Evolutionary conservation across 2,888 invertebrate species (phyloP), one percentile per base, ranked within the genome.

Genomic region (Cosmia trapezina): DNA sequence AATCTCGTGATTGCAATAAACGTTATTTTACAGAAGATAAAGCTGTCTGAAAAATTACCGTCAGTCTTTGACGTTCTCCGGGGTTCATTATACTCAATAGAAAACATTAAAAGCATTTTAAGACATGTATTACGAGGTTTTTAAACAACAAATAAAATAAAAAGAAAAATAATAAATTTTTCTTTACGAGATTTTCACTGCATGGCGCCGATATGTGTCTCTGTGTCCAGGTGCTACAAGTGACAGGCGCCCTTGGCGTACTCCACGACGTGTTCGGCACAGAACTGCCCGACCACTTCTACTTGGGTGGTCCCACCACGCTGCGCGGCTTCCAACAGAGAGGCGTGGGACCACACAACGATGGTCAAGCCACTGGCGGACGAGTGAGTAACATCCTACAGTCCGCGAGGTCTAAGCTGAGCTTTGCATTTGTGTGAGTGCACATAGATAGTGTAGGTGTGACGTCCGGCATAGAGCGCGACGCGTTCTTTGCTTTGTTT

Each of bases 211-310:
- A n/a, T 64, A 43, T 17, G 4, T 54, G 9, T 11, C 22, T 37
- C 0, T 56, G 11, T 53, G 14, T 6, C 19, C 89, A 98, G 98
- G 98, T 98, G 65, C 83, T 98, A 59, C 98, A 98, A 93, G 94
- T 97, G 64, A 96, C 97, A 3, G 92, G 97, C 28, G 97, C 97
- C 68, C 96, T 96, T 68, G 98, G 98, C 43, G 94, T 98, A 54
- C 95, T 81, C 1, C 81, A 81, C 70, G 81, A 85, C 69, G 86
- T 85, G 70, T 85, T 80, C 76, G 85, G 85, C 66, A 84, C 85
- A 12, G 78, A 78, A 53, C 73, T 86, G 43, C 75, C 85, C 5
- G 86, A 86, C 62, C 86, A 84, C 75, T 84, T 86, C 75, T 85
- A 64, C 76, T 69, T 85, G 33, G 85, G 85, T 1, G 85, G 85